phyloP scores from a whole-genome alignment of 2,113 vertebrate species.

The Eulemur macaco region DNA sequence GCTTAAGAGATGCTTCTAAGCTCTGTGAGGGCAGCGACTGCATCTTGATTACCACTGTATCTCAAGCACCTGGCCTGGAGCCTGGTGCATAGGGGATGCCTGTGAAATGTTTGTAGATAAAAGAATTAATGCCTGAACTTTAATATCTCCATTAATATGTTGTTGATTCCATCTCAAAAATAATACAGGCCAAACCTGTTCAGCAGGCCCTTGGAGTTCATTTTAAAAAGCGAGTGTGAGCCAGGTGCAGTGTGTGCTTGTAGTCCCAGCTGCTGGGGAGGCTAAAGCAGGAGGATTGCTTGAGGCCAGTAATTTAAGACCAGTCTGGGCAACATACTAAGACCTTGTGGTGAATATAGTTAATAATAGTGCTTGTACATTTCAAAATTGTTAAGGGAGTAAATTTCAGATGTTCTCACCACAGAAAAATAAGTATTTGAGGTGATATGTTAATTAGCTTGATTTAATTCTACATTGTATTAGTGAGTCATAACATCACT shows the following conservation, averaged over 20 bases:
- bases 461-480: not conserved
- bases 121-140: not conserved
- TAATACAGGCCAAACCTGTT: not conserved
- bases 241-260: not conserved
- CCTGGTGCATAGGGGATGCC: not conserved
- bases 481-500: not conserved
- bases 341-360: not conserved
- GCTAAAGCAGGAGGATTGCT: too few relatives aligned
- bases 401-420: not conserved
- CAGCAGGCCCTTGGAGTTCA: not conserved
- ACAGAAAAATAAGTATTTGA: not conserved
- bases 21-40: not conserved
- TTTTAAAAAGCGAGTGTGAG: not conserved
- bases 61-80: not conserved
- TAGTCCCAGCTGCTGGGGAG: too few relatives aligned
- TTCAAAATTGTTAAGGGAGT: not conserved
- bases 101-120: not conserved
- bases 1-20: not conserved
- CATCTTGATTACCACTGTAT: not conserved
- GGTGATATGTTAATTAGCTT: not conserved
- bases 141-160: not conserved
- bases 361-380: not conserved
- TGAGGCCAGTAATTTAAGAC: too few relatives aligned
- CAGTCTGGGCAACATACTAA: too few relatives aligned
- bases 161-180: not conserved